phyloP scores from a whole-genome alignment of 2,888 invertebrate genomes.

The Schizotus pectinicornis region DNA sequence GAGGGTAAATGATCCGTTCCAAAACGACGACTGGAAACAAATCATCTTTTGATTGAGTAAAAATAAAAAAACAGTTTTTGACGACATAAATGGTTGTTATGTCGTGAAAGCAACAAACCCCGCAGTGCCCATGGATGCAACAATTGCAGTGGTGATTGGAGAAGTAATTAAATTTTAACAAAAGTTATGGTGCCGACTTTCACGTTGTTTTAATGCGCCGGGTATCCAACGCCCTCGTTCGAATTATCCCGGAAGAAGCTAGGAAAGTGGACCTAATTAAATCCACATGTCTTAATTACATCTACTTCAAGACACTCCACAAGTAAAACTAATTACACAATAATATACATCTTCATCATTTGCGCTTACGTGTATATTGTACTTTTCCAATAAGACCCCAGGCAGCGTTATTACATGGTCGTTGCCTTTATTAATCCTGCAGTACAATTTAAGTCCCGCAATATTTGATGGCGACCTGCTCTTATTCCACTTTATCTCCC shows the following conservation, averaged over 20 bases:
- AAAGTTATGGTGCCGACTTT: conserved; percentile 38
- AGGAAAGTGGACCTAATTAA: conserved; percentile 25
- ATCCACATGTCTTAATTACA: conserved; percentile 24
- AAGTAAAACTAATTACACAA: conserved; percentile 20
- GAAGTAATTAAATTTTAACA: conserved; percentile 35
- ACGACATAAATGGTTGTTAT: too few relatives aligned
- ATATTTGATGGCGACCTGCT: too few relatives aligned
- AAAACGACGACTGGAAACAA: conserved; percentile 4
- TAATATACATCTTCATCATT: conserved; percentile 25
- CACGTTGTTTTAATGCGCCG: conserved; percentile 30
- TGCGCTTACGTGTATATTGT: conserved; percentile 5
- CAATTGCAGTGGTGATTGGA: conserved; percentile 7
- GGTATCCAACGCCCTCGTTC: neutral
- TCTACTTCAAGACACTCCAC: conserved; percentile 15
- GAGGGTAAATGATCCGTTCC: conserved; percentile 18
- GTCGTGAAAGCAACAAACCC: conserved; percentile 3
- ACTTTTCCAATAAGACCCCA: conserved; percentile 13
- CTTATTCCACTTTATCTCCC: too few relatives aligned
- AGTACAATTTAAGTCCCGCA: too few relatives aligned
- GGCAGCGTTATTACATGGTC: conserved; percentile 11
- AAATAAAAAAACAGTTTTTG: neutral
- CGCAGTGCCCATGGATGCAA: conserved; percentile 4
- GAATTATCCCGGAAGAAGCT: conserved; percentile 25
- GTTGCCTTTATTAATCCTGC: too few relatives aligned
- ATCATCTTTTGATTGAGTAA: neutral